Evolutionary conservation across 2,113 vertebrate genomes (phyloP), one percentile per base, ranked within the genome.

Genomic region (Ciconia boyciana): DNA sequence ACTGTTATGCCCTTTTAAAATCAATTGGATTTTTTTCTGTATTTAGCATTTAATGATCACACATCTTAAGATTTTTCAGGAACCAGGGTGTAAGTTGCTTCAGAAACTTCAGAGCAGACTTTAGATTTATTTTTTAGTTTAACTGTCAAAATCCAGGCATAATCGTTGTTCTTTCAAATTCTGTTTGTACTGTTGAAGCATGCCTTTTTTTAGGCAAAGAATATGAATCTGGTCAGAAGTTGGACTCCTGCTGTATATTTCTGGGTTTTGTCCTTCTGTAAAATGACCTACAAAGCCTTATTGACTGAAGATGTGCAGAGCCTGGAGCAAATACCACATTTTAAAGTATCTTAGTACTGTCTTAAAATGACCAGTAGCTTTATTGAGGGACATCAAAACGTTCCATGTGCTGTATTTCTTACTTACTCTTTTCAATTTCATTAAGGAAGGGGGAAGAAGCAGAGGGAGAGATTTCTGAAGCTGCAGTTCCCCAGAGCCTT

Each of bases 381-480:
- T 97, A 97, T 49, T 74, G 89, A 81, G 43, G 79, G 83, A 81
- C 74, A 95, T 95, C 87, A 92, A 90, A 92, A 85, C 13, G 55
- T 96, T 95, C 95, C 5, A 11, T 61, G 51, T 87, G 79, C 88
- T 96, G 69, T 97, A 95, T 98, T 97, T 98, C 92, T 95, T 96
- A 91, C 95, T 97, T 97, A 97, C 84, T 79, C 75, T 72, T 79
- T 78, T 96, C 87, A 89, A 39, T 97, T 97, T 96, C 97, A 94
- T 97, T 96, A 86, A 97, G 51, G 92, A 93, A 97, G 89, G 14
- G 83, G 69, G 10, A 77, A 65, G 68, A 65, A 87, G 69, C 68
- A 77, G 54, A 10, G 21, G n/a, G 44, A 91, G 85, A 84, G 83
- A 51, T 89, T 96, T 95, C 92, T 92, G 87, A 79, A 96, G 78